Evolutionary conservation across 2,888 invertebrate species (phyloP), one percentile per base, ranked within the genome.

Genomic region (Crocallis elinguaria): DNA sequence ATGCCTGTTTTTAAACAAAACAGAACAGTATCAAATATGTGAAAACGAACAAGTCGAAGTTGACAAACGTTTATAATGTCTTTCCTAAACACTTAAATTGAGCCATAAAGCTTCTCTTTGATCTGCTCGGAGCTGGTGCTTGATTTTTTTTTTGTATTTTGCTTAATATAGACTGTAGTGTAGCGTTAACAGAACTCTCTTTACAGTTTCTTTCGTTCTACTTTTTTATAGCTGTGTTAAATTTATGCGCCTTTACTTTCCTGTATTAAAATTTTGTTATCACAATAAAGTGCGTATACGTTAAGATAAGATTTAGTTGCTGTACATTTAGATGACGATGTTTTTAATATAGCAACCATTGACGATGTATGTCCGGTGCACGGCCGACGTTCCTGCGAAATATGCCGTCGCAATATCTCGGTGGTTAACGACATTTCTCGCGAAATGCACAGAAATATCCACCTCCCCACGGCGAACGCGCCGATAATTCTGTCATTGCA

Each of bases 391-490:
- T 71, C 70, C 72, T n/a, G 70, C 73, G 74, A 78, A 71, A 73
- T 71, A 79, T 75, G 73, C 61, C 71, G 71, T 72, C 73, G 66
- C 77, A 81, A 81, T 78, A 74, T 73, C 67, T 69, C 69, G 70
- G 67, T 77, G 75, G 75, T 73, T 75, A 80, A 84, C 77, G 80
- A 80, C 75, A 71, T 62, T 85, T 86, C 85, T 82, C 81, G 88
- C 88, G 71, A 89, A 90, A 84, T 71, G 74, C 77, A 77, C 88
- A 80, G 79, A 85, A 89, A 91, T 91, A 90, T 73, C 82, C 78
- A 60, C 62, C 74, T 75, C 81, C 84, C 85, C 83, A 72, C 75
- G 62, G 74, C 71, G 72, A 68, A 69, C 69, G 69, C 69, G 66
- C 61, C 70, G 82, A 83, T 86, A 86, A 86, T 84, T 87, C 84